Evolutionary conservation across 2,113 vertebrate species (phyloP).

Genomic region (Bos javanicus): DNA sequence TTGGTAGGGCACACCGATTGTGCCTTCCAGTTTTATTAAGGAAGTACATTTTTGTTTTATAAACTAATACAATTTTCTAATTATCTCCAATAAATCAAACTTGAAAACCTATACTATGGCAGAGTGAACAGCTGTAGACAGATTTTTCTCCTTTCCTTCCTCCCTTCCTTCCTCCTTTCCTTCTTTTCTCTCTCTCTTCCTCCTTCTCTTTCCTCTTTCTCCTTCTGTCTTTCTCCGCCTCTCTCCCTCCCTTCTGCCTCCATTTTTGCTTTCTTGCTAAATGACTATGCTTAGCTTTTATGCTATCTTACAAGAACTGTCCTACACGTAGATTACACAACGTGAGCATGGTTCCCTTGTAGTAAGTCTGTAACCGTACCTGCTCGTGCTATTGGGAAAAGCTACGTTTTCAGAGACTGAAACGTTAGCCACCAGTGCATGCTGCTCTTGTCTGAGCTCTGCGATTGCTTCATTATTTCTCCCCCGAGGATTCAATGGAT

Average conservation of each 20-base stretch:
- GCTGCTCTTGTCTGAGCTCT: conserved; percentile 78
- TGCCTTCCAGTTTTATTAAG: not conserved
- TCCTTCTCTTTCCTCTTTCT: not conserved
- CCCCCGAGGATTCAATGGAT: conserved; percentile 82
- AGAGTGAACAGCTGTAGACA: not conserved
- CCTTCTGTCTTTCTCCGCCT: not conserved
- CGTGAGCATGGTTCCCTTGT: not conserved
- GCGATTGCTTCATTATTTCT: conserved; percentile 81
- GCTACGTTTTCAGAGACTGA: conserved; percentile 55
- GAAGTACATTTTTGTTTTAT: not conserved
- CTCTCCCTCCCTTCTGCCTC: not conserved
- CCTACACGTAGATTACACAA: not conserved
- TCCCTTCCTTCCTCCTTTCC: too few species aligned
- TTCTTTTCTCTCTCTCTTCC: not conserved
- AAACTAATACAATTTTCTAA: not conserved
- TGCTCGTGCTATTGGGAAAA: conserved; percentile 57
- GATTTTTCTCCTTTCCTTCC: not conserved
- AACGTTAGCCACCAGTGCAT: conserved; percentile 72
- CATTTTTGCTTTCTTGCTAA: not conserved
- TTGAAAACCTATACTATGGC: not conserved
- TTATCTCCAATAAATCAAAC: not conserved
- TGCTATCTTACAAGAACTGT: not conserved
- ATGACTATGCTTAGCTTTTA: not conserved
- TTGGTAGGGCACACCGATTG: not conserved
- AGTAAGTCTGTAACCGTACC: conserved; percentile 52